These are phyloP conservation scores for Malacoctenus gilli DNA, from an alignment of 2,797 vertebrate genomes.

Conservation along the genomic window DNA sequence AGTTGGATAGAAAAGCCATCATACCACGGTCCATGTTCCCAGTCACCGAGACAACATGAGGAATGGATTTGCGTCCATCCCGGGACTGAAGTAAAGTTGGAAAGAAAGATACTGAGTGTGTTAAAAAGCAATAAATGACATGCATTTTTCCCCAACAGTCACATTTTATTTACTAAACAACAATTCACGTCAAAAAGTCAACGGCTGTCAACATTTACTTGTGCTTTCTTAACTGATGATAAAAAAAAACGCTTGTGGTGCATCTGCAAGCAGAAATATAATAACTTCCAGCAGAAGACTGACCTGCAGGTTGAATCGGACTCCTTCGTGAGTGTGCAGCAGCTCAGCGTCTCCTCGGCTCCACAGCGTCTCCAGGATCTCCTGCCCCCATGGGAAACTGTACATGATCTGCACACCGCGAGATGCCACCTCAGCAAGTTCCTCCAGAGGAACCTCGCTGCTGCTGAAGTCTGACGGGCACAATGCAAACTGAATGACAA, in stretches of 20 bases:
- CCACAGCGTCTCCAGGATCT: slow-evolving; percentile 88
- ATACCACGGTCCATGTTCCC: slow-evolving; percentile 88
- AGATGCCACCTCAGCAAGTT: slow-evolving; percentile 61
- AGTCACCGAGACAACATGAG: slow-evolving; percentile 86
- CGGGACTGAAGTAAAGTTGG: slow-evolving; percentile 77
- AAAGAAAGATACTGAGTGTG: background rate
- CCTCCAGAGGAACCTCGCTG: slow-evolving; percentile 76
- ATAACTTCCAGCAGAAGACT: no score
- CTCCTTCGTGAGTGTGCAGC: slow-evolving; percentile 78
- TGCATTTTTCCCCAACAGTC: no score
- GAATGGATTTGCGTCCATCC: slow-evolving; percentile 86
- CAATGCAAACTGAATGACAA: slow-evolving; percentile 85
- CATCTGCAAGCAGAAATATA: no score
- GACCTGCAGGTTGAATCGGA: slow-evolving; percentile 81
- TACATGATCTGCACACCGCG: slow-evolving; percentile 78
- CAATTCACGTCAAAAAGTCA: no score
- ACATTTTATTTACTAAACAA: no score
- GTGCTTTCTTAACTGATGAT: no score
- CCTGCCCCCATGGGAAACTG: slow-evolving; percentile 91
- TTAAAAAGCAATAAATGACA: slow-evolving; percentile 1
- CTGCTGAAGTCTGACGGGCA: slow-evolving; percentile 89
- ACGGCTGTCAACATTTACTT: no score
- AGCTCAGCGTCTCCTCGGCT: slow-evolving; percentile 85
- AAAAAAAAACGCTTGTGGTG: no score
- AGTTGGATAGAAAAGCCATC: slow-evolving; percentile 89